phyloP scores from a whole-genome alignment of 1,140 invertebrate species.

The Geopemphigus sp. region DNA sequence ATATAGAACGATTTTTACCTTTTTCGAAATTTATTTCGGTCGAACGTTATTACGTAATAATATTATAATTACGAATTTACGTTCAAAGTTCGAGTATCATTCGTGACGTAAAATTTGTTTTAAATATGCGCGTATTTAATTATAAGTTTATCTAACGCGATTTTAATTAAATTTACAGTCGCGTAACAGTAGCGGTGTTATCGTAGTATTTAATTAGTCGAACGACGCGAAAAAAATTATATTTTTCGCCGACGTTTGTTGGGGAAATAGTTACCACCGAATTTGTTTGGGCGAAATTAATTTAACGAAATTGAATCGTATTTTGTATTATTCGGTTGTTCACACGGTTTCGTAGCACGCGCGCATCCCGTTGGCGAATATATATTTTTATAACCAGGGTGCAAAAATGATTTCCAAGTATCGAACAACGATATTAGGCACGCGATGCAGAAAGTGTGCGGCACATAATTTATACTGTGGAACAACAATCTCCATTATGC shows the following conservation, averaged over 20 bases:
- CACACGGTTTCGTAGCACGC: neutral
- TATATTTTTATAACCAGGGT: too few relatives aligned
- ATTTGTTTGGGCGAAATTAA: neutral
- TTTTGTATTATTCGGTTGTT: too few relatives aligned
- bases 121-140: conserved; percentile 1
- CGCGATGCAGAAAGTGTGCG: too few relatives aligned
- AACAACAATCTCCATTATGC: conserved; percentile 8
- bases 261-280: neutral
- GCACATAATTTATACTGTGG: neutral
- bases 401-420: neutral
- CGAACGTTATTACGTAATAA: too few relatives aligned
- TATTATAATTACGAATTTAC: neutral
- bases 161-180: conserved; percentile 11
- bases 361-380: neutral
- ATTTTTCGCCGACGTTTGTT: neutral
- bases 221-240: neutral
- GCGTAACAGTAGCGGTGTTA: neutral
- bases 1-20: too few relatives aligned
- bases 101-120: conserved; percentile 1
- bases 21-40: too few relatives aligned
- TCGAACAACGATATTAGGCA: neutral
- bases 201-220: neutral
- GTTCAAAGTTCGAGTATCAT: neutral
- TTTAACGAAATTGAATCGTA: neutral
- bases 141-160: neutral